Conservation (phyloP, 2,113 vertebrate genomes). For the Laticauda colubrina region DNA sequence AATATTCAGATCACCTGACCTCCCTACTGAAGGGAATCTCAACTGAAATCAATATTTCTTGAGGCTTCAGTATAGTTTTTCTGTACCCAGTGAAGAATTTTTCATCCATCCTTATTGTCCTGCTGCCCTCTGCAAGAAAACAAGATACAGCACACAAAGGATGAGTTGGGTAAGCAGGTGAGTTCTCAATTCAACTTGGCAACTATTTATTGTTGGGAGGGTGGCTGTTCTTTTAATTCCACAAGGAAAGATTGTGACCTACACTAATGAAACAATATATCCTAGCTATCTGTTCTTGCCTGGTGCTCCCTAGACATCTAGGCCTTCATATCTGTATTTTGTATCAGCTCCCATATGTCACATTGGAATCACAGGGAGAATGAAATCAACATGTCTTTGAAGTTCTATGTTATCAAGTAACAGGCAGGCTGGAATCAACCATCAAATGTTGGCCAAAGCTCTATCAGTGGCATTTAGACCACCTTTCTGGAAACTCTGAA, state of each 20-base stretch:
- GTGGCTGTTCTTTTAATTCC: constrained; percentile 1
- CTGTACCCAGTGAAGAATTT: constrained; percentile 89
- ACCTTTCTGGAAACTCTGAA: background rate
- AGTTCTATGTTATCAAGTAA: background rate
- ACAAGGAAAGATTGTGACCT: background rate
- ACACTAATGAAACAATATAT: background rate
- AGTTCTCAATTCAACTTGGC: background rate
- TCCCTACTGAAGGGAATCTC: constrained; percentile 85
- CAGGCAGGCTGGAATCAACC: background rate
- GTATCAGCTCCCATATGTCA: background rate
- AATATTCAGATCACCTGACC: constrained; percentile 68
- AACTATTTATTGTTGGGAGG: background rate
- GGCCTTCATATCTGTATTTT: background rate
- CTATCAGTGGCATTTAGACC: background rate
- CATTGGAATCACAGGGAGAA: background rate
- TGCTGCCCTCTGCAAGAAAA: constrained; percentile 73
- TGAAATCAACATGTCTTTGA: background rate
- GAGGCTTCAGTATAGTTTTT: constrained; percentile 77
- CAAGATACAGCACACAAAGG: fast-evolving
- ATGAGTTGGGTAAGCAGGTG: background rate
- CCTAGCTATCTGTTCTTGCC: background rate
- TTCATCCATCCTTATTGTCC: constrained; percentile 82
- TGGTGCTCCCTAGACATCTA: background rate
- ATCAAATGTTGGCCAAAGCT: background rate
- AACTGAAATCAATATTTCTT: constrained; percentile 85